Conservation (phyloP, 1,140 invertebrate species). For the Mactra quadrangularis region DNA sequence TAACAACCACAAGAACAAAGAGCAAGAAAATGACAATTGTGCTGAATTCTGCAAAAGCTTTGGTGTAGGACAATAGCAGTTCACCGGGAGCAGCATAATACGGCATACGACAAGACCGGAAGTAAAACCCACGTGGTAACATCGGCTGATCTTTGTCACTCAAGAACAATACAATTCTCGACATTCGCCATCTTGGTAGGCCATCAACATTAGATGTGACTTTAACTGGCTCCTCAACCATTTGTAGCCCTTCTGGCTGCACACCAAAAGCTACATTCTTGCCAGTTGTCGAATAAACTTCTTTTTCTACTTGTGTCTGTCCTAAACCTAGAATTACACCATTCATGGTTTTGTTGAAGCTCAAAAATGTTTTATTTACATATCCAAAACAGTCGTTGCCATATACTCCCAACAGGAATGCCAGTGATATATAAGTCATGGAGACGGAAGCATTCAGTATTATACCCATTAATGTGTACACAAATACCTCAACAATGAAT, state of each 20-base stretch:
- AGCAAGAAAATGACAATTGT: constrained; percentile 50
- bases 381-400: constrained; percentile 63
- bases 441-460: constrained; percentile 64
- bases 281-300: constrained; percentile 40
- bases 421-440: constrained; percentile 61
- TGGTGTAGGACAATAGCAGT: constrained; percentile 4
- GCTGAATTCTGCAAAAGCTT: constrained; percentile 33
- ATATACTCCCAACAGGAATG: constrained; percentile 64
- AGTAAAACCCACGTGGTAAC: constrained; percentile 52
- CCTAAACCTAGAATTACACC: constrained; percentile 20
- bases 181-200: constrained; percentile 22
- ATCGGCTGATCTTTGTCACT: constrained; percentile 36
- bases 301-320: constrained; percentile 64
- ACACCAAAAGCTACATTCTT: constrained; percentile 65
- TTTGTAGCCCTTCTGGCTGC: constrained; percentile 17
- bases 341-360: constrained; percentile 67
- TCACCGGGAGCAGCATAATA: constrained; percentile 44
- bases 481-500: constrained; percentile 64
- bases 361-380: constrained; percentile 65
- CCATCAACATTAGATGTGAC: not conserved
- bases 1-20: constrained; percentile 60
- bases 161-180: constrained; percentile 45
- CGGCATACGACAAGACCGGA: constrained; percentile 45
- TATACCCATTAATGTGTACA: constrained; percentile 68
- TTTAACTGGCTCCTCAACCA: constrained; percentile 1